Base-by-base conservation (phyloP, 2,797 vertebrate species). In the Pachyuromys duprasi region DNA sequence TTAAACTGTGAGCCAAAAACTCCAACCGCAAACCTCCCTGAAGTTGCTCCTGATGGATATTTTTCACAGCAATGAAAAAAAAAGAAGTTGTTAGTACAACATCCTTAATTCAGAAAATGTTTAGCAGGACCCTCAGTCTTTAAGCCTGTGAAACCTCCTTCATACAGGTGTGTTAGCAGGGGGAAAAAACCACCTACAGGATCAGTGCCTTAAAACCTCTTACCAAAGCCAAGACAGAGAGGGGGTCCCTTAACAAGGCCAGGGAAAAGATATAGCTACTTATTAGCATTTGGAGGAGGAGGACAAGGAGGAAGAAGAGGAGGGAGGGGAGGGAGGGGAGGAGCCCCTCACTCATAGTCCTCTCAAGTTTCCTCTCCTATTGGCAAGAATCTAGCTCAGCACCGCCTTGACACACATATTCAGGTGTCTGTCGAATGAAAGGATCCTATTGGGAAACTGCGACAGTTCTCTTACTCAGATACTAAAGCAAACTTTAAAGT, bases 361-460 rank as follows among this genome's bases (percentile, higher is more conserved):
- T 87, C 49, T 55, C 26, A 67, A 72, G 62, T 94, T 92, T 82
- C 86, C 81, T 93, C 90, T 70, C 28, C 63, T 55, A 0, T 26
- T 89, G 39, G 5, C 9, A 62, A 92, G 79, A 94, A 65, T 65
- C 28, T 33, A 93, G 75, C 49, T 53, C 62, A 79, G 86, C 12
- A 31, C 33, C 67, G 76, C 67, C 63, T 89, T 86, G 57, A 55
- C 0, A 8, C 26, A 78, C 11, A 86, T 12, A 65, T 1, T 84
- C 80, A 70, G 82, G 75, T 78, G 88, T 69, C 93, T 65, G 45
- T 24, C 65, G 20, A 92, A 78, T 86, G 57, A 96, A 94, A 91
- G 22, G 53, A 65, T 72, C 65, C 65, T 33, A 45, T 74, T 18
- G 45, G 88, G 83, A 90, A 63, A 78, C 80, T 31, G 13, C 67